Conservation (phyloP, 2,888 invertebrate genomes). For the Drosophila lutescens region DNA sequence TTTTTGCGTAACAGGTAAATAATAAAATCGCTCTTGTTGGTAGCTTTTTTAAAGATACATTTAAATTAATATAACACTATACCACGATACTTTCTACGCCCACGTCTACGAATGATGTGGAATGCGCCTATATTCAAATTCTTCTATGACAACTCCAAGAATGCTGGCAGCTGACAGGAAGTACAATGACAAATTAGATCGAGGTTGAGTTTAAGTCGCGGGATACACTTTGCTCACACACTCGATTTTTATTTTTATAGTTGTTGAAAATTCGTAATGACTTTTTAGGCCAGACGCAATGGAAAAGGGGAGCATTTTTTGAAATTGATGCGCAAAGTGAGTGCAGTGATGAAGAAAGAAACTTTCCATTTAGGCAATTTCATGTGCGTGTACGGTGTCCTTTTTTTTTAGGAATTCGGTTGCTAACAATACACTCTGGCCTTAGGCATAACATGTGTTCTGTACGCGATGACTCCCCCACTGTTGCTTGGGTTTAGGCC, state of each 20-base stretch:
- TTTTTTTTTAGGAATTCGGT: slow-evolving; percentile 15
- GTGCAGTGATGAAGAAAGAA: not conserved
- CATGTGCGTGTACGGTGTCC: slow-evolving; percentile 24
- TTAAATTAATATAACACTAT: no score
- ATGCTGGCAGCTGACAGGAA: slow-evolving; percentile 48
- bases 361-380: slow-evolving; percentile 9
- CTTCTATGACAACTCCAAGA: not conserved
- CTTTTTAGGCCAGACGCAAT: slow-evolving; percentile 9
- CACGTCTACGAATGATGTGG: not conserved
- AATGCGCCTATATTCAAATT: not conserved
- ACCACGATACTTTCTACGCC: no score
- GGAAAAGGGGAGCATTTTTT: slow-evolving; percentile 1
- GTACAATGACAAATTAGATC: slow-evolving; percentile 61
- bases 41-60: no score
- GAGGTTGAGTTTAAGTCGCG: slow-evolving; percentile 5
- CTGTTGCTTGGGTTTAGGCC: slow-evolving; percentile 3
- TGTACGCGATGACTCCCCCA: slow-evolving; percentile 7
- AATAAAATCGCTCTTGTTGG: no score
- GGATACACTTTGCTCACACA: slow-evolving; percentile 4
- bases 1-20: no score
- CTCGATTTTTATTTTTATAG: slow-evolving; percentile 21
- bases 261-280: slow-evolving; percentile 40
- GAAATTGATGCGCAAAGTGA: not conserved
- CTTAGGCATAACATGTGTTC: slow-evolving; percentile 19
- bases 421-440: slow-evolving; percentile 13